Conservation (phyloP, 2,888 invertebrate genomes). For the Leucophenga montana region DNA sequence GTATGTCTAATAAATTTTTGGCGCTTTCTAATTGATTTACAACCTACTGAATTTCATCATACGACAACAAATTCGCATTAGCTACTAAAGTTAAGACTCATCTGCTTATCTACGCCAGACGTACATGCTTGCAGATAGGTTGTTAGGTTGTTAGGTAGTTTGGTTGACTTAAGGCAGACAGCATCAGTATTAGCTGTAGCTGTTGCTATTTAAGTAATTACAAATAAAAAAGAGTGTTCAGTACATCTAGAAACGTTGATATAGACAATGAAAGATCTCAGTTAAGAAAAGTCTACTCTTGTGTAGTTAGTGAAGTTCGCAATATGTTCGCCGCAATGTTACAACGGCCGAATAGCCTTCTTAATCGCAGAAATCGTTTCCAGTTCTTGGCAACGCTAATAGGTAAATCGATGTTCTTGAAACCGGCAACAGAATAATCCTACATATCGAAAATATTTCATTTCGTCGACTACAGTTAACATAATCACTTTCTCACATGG, state of each 20-base stretch:
- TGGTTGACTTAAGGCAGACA: not conserved
- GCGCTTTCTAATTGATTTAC: not conserved
- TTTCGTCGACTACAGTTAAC: constrained; percentile 56
- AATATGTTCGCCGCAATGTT: constrained; percentile 32
- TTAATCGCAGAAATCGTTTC: constrained; percentile 47
- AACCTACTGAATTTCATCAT: too few species aligned
- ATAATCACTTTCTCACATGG: constrained; percentile 69
- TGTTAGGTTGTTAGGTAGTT: too few species aligned
- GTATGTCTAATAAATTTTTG: constrained; percentile 6
- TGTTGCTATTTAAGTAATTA: constrained; percentile 2
- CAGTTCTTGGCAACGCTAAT: constrained; percentile 52
- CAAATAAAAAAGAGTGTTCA: not conserved
- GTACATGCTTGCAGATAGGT: too few species aligned
- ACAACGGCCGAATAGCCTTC: constrained; percentile 40
- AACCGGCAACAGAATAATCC: not conserved
- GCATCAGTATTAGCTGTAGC: not conserved
- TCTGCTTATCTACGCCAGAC: too few species aligned
- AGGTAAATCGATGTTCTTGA: constrained; percentile 37
- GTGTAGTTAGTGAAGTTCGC: too few species aligned
- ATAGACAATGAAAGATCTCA: not conserved
- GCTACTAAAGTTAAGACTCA: not conserved
- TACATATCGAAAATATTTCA: not conserved
- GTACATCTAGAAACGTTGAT: not conserved
- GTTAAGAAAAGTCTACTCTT: not conserved
- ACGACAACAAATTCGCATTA: too few species aligned